phyloP scores from a whole-genome alignment of 1,140 invertebrate species.

The Lasioglossum baleicum region DNA sequence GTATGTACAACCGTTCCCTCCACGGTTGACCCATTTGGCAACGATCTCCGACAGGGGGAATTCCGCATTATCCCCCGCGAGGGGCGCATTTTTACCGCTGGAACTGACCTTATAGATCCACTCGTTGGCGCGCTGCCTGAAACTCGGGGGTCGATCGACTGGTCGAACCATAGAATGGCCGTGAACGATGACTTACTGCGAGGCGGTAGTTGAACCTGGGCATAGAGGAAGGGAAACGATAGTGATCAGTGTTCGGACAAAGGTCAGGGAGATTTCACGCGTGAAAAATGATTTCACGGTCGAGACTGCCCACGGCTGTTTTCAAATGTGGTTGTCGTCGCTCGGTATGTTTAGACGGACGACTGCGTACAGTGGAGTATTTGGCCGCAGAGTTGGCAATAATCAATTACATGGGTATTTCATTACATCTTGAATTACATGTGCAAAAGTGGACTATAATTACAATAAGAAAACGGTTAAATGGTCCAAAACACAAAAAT shows the following conservation, averaged over 20 bases:
- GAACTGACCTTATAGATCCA: constrained; percentile 76
- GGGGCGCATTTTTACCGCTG: constrained; percentile 58
- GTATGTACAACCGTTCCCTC: constrained; percentile 1
- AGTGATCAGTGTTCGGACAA: constrained; percentile 7
- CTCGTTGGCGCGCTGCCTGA: constrained; percentile 71
- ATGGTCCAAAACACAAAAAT: no score
- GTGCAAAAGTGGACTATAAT: no score
- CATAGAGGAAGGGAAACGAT: constrained; percentile 54
- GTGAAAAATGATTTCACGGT: constrained; percentile 10
- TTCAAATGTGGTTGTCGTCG: not conserved
- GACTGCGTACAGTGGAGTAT: no score
- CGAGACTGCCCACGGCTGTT: not conserved
- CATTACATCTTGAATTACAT: no score
- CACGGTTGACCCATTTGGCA: constrained; percentile 70
- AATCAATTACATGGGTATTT: no score
- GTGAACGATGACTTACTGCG: constrained; percentile 65
- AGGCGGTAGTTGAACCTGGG: constrained; percentile 69
- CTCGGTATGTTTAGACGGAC: no score
- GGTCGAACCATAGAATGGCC: constrained; percentile 74
- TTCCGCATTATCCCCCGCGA: constrained; percentile 53
- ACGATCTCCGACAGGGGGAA: constrained; percentile 44
- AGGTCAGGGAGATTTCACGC: not conserved
- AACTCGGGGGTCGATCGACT: constrained; percentile 68
- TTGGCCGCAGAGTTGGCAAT: no score
- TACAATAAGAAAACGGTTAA: no score